Conservation (phyloP, 2,113 vertebrate species). For the Ibidorhyncha struthersii region DNA sequence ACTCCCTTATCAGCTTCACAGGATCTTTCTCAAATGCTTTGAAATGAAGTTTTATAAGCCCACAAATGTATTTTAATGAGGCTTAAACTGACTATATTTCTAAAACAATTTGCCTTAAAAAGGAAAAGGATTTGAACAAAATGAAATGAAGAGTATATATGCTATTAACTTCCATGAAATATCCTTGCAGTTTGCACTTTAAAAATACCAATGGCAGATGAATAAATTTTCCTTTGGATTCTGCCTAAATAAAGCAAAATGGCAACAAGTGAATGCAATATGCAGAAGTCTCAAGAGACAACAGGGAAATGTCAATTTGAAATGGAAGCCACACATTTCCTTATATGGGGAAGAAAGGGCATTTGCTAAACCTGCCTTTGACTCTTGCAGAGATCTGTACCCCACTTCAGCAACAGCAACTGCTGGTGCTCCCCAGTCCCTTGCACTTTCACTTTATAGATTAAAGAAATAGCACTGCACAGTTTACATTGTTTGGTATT, state of each 20-base stretch:
- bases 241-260: background rate
- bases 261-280: background rate
- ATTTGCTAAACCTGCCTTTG: background rate
- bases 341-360: background rate
- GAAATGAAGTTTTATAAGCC: constrained; percentile 63
- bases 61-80: constrained; percentile 55
- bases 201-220: background rate
- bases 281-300: background rate
- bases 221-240: background rate
- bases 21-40: constrained; percentile 63
- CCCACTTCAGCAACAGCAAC: background rate
- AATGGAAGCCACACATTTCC: background rate
- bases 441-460: background rate
- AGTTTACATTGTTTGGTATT: background rate
- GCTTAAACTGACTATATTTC: constrained; percentile 22
- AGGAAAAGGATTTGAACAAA: background rate
- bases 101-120: constrained; percentile 35
- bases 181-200: background rate
- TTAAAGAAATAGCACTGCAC: background rate
- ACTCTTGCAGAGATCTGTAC: background rate
- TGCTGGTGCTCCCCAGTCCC: background rate
- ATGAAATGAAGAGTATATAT: background rate
- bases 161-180: background rate
- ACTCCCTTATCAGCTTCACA: constrained; percentile 56
- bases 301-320: background rate